Percentiles rank a stretch among this genome's conserved stretches.
Evolutionary conservation across 2,113 vertebrate species (phyloP).

Genomic region (Hypanus sabinus): DNA sequence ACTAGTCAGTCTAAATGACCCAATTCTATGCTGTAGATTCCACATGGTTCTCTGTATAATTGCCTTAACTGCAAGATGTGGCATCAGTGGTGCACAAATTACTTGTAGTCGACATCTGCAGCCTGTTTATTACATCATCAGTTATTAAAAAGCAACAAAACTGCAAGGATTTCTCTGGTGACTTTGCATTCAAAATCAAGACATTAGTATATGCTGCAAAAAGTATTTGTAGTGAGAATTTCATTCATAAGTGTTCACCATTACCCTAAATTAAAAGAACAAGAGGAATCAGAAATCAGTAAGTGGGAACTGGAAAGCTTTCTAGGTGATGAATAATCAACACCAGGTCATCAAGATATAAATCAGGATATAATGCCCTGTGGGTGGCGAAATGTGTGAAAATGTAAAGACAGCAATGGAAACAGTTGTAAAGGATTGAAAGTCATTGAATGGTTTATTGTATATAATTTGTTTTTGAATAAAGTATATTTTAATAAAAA

Average conservation of each 20-base stretch:
- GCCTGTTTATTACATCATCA: constrained; percentile 3
- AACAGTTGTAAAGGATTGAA: no score
- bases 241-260: not conserved
- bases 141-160: not conserved
- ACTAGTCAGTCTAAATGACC: no score
- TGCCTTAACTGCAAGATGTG: not conserved
- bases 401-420: no score
- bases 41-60: not conserved
- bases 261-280: not conserved
- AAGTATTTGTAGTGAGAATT: not conserved
- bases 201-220: not conserved
- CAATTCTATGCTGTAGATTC: no score
- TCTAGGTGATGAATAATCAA: not conserved
- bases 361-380: constrained; percentile 6
- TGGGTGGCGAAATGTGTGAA: no score
- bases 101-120: not conserved
- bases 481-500: no score
- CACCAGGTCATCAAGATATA: not conserved
- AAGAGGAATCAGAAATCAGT: not conserved
- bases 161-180: not conserved
- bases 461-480: no score
- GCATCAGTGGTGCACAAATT: constrained; percentile 4
- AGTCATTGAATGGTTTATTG: no score
- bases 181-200: not conserved
- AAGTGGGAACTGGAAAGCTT: not conserved